Evolutionary conservation across 1,140 invertebrate genomes (phyloP).

Genomic region (Pteromalus puparum): DNA sequence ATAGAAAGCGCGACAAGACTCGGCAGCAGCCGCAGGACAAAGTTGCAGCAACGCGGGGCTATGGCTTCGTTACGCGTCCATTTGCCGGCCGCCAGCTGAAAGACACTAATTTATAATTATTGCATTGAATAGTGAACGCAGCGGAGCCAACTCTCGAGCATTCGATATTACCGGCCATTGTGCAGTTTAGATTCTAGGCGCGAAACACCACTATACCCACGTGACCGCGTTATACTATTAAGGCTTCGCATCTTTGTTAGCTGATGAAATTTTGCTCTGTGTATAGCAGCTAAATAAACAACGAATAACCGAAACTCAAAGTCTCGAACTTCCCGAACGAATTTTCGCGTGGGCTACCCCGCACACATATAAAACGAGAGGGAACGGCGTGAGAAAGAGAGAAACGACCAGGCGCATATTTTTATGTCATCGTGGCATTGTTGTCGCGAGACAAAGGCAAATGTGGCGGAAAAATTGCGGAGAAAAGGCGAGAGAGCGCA

Average conservation of each 20-base stretch:
- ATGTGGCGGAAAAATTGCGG: slow-evolving; percentile 75
- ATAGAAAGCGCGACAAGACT: not conserved
- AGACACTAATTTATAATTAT: slow-evolving; percentile 72
- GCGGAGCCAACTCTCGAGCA: slow-evolving; percentile 60
- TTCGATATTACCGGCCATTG: slow-evolving; percentile 68
- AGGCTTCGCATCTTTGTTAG: not conserved
- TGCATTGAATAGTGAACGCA: slow-evolving; percentile 61
- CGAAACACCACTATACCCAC: slow-evolving; percentile 40
- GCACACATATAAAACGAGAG: not conserved
- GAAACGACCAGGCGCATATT: slow-evolving; percentile 70
- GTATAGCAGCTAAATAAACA: not conserved
- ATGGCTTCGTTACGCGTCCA: slow-evolving; percentile 65
- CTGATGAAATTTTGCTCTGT: too few relatives aligned
- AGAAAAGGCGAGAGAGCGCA: slow-evolving; percentile 65
- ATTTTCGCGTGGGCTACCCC: slow-evolving; percentile 24
- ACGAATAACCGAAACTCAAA: not conserved
- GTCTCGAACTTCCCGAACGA: slow-evolving; percentile 47
- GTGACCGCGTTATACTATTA: slow-evolving; percentile 25
- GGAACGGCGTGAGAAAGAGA: slow-evolving; percentile 40
- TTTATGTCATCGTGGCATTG: slow-evolving; percentile 75
- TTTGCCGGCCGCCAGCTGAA: slow-evolving; percentile 60
- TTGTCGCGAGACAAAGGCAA: slow-evolving; percentile 75
- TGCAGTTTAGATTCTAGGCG: slow-evolving; percentile 63
- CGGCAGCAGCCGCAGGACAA: slow-evolving; percentile 14
- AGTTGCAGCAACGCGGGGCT: slow-evolving; percentile 52